Percentiles rank a stretch among this genome's conserved stretches.
These are phyloP conservation scores for Melieria picta DNA, from an alignment of 2,888 invertebrate genomes.

Conservation along the genomic window DNA sequence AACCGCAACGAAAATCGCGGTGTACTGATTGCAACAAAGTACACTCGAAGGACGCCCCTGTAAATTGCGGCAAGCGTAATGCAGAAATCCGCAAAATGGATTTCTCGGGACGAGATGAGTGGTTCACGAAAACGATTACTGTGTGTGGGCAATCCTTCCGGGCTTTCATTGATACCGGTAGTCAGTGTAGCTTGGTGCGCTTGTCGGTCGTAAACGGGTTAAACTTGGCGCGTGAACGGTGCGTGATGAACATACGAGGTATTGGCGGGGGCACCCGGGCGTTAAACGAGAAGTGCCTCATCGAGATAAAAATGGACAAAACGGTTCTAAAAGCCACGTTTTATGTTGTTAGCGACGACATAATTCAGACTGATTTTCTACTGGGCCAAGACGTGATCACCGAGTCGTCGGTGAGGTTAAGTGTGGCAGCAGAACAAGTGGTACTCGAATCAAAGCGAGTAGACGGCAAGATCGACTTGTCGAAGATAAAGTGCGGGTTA, in stretches of 20 bases:
- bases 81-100: not conserved
- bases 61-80: constrained; percentile 21
- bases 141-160: constrained; percentile 2
- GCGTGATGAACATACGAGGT: constrained; percentile 23
- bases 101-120: not conserved
- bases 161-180: constrained; percentile 22
- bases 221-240: not conserved
- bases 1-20: constrained; percentile 6
- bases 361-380: constrained; percentile 11
- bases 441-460: not conserved
- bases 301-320: not conserved
- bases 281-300: not conserved
- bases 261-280: constrained; percentile 10
- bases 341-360: constrained; percentile 22
- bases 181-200: constrained; percentile 28
- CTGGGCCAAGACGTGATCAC: constrained; percentile 12
- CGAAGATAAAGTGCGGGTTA: constrained; percentile 6
- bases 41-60: constrained; percentile 16
- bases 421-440: not conserved
- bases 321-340: not conserved
- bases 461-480: constrained; percentile 4
- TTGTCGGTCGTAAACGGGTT: constrained; percentile 12
- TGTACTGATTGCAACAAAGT: constrained; percentile 30
- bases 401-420: not conserved
- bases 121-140: not conserved